Base-by-base conservation (phyloP, 1,140 invertebrate genomes). In the Dufourea novaeangliae region DNA sequence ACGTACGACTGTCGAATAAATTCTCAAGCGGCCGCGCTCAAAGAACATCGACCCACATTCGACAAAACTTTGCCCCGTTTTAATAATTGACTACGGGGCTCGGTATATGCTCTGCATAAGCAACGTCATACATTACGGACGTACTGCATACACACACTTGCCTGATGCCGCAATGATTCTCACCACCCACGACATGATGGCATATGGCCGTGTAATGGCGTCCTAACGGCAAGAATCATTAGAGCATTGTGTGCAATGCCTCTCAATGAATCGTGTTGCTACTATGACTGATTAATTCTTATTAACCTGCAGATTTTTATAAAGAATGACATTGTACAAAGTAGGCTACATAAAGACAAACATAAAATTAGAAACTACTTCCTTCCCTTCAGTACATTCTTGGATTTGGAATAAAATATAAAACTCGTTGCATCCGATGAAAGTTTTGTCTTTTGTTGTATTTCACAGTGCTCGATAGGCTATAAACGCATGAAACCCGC, bases 61-160 rank as follows among this genome's bases (percentile, higher is more conserved):
- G 22, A 37, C 63, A 22, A 34, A 76, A 76, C 39, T 69, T 68
- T 56, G 20, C 22, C 27, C 22, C 32, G 64, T 76, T 68, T 69
- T 76, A 59, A 76, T 76, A 76, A 76, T 76, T 57, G 27, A 71
- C 37, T 12, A 25, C n/a, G 4, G 46, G 1, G 41, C 5, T n/a
- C 5, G 7, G 7, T 50, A n/a, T 50, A 0, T n/a, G 14, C 0
- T 7, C 4, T 29, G 4, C 11, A n/a, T 14, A 32, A 6, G 54
- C 54, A 44, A n/a, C 29, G 3, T 25, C 39, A 20, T 50, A 37
- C 27, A 22, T 22, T 25, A 62, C 57, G 11, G 5, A 27, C 17
- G 41, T 39, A 57, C 8, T 41, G 20, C n/a, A 39, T n/a, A 27
- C 20, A 37, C 14, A 27, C 37, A 27, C 14, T 32, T 32, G 32